Evolutionary conservation across 2,797 vertebrate genomes (phyloP), one percentile per base, ranked within the genome.

Genomic region (Squalus acanthias): DNA sequence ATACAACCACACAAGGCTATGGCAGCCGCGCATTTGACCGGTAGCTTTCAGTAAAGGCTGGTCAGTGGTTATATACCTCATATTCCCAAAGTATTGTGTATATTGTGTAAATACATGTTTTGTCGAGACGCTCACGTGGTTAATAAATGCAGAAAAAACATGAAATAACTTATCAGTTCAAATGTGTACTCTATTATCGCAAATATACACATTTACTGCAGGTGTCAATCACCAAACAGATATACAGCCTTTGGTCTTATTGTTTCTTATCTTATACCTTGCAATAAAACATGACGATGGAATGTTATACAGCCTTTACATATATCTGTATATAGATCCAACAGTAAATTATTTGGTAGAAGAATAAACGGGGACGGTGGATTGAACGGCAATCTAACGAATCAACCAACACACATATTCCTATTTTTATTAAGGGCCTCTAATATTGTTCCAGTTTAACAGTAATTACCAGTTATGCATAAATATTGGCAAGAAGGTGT

Each of bases 81-180:
- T 76, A 95, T 50, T 33, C 69, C 94, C 17, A 50, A 95, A 72
- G 94, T 95, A 72, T 95, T 95, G 50, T 95, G 70, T 95, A 95
- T 72, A 95, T 57, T 76, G 70, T 95, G 94, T 95, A 95, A 95
- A 95, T 95, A 95, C 5, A n/a, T 95, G 94, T 76, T 95, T 95
- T 7, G 63, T 93, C 76, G 70, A 95, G 22, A 95, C 12, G 70
- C 46, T 95, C 67, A 26, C 10, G 13, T 92, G 89, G 57, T 57
- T 76, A 95, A 95, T 95, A 95, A 95, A 95, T 76, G 50, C 24
- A 74, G 46, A 95, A 95, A 72, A 72, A 93, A 20, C 69, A 95
- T n/a, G 5, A 72, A 95, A 33, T 76, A 33, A 76, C 26, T 74
- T 57, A 67, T 20, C 70, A n/a, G 46, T 74, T 76, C 50, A 3